Evolutionary conservation across 2,888 invertebrate species (phyloP).

Genomic region (Nipponacmea schrenckii): DNA sequence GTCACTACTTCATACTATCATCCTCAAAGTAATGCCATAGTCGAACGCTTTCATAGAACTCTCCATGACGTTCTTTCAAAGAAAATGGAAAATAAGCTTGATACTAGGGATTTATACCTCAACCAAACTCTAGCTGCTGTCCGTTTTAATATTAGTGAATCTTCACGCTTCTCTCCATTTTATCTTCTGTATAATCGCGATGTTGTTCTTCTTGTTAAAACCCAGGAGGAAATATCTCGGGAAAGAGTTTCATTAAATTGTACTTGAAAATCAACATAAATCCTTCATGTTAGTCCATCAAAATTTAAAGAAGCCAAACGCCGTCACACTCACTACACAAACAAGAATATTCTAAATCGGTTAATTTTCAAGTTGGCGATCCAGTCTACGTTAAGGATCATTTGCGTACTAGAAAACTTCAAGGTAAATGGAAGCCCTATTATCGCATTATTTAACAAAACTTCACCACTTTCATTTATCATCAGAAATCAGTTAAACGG

Average conservation of each 20-base stretch:
- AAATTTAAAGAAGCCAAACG: not conserved
- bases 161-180: not conserved
- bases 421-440: conserved; percentile 2
- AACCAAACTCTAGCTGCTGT: conserved; percentile 11
- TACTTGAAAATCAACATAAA: not conserved
- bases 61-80: conserved; percentile 15
- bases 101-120: conserved; percentile 11
- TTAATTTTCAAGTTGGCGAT: conserved; percentile 1
- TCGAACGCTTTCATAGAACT: conserved; percentile 19
- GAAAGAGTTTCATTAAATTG: not conserved
- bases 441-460: not conserved
- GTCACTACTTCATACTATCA: conserved; percentile 14
- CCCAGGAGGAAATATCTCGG: conserved; percentile 9
- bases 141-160: conserved; percentile 11
- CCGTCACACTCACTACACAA: not conserved
- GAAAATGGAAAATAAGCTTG: conserved; percentile 7
- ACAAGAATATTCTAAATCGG: not conserved
- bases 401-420: not conserved
- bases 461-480: not conserved
- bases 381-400: not conserved
- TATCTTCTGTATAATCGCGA: conserved; percentile 8
- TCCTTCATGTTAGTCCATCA: not conserved
- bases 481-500: not conserved
- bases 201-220: not conserved
- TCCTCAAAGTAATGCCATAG: conserved; percentile 13